Percentiles rank a stretch among this genome's conserved stretches.
Conservation (phyloP, 2,113 vertebrate genomes). For the Tonatia bakeri region DNA sequence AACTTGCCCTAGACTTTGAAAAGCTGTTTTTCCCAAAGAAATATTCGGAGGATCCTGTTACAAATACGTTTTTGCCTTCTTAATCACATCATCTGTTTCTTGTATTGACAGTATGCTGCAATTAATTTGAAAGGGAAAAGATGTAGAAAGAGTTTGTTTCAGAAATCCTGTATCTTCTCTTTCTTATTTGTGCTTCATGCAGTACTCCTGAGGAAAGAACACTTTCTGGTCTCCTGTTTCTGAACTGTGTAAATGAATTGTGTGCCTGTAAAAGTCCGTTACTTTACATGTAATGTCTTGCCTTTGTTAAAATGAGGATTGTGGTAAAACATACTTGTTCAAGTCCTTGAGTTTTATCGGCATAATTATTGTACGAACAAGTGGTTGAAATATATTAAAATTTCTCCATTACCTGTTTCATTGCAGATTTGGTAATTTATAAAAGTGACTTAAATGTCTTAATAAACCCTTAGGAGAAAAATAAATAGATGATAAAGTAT, state of each 20-base stretch:
- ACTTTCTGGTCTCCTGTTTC: background rate
- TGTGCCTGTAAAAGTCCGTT: conserved; percentile 5
- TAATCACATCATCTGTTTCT: background rate
- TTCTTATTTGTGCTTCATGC: background rate
- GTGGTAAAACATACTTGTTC: background rate
- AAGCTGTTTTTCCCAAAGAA: conserved; percentile 1
- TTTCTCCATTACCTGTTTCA: background rate
- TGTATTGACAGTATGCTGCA: background rate
- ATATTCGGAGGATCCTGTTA: background rate
- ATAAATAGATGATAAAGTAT: background rate
- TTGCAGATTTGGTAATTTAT: conserved; percentile 24
- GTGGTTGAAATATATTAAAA: conserved; percentile 34
- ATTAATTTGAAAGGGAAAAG: conserved; percentile 37
- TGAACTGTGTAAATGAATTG: background rate
- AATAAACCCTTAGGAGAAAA: conserved; percentile 8
- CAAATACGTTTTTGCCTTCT: background rate
- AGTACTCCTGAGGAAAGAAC: background rate
- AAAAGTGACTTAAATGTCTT: conserved; percentile 12
- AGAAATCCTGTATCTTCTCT: conserved; percentile 27
- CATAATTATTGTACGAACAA: conserved; percentile 11
- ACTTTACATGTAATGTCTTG: background rate
- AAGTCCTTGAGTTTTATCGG: background rate
- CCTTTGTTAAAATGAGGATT: conserved; percentile 33
- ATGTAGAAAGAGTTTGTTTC: background rate
- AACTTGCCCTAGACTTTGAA: conserved; percentile 9